Percentiles rank a stretch among this genome's conserved stretches.
phyloP scores from a whole-genome alignment of 2,888 invertebrate species.

The Gymnoscelis rufifasciata region DNA sequence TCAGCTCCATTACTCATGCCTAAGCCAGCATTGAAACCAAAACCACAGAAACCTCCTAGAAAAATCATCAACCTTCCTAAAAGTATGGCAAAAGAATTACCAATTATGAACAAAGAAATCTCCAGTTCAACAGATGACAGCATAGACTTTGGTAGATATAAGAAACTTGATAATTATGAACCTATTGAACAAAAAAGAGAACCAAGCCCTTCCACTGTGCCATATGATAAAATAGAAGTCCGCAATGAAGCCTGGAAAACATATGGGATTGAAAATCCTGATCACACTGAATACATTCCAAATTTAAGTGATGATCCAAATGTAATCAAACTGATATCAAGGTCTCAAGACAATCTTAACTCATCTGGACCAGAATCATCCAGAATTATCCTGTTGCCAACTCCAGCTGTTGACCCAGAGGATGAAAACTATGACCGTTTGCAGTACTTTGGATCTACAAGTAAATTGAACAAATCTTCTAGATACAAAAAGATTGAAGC shows the following conservation, averaged over 20 bases:
- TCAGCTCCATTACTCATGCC: conserved; percentile 69
- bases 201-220: conserved; percentile 59
- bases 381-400: conserved; percentile 76
- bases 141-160: conserved; percentile 73
- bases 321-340: conserved; percentile 70
- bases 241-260: conserved; percentile 90
- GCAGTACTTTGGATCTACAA: conserved; percentile 88
- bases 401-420: conserved; percentile 68
- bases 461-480: conserved; percentile 81
- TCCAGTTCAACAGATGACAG: conserved; percentile 65
- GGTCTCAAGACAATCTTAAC: conserved; percentile 73
- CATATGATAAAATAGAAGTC: conserved; percentile 88
- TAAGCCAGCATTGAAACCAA: conserved; percentile 80
- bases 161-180: conserved; percentile 74
- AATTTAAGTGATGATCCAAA: conserved; percentile 69
- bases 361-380: conserved; percentile 70
- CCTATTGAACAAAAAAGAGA: conserved; percentile 74
- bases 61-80: conserved; percentile 74
- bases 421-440: conserved; percentile 87
- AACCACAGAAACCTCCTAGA: conserved; percentile 81
- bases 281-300: conserved; percentile 82
- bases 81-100: conserved; percentile 53
- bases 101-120: conserved; percentile 49
- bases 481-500: conserved; percentile 84
- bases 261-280: conserved; percentile 85